Conservation (phyloP, 1,140 invertebrate species). For the Drosophila sturtevanti region DNA sequence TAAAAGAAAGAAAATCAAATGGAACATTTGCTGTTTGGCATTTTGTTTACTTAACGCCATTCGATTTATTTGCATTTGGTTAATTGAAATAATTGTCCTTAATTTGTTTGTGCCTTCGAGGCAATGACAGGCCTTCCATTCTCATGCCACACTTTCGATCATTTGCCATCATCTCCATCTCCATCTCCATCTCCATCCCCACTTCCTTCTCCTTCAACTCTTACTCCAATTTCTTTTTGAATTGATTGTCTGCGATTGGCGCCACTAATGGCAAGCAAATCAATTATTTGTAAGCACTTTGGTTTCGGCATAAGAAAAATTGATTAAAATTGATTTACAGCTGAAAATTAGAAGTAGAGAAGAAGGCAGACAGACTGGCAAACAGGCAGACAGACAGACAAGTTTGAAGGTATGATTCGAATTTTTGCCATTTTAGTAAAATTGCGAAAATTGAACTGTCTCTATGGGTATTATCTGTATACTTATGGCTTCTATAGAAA, state of each 20-base stretch:
- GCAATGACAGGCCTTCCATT: slow-evolving; percentile 40
- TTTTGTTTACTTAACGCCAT: slow-evolving; percentile 72
- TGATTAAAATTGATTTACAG: slow-evolving; percentile 77
- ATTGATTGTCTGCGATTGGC: slow-evolving; percentile 79
- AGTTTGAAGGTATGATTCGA: not conserved
- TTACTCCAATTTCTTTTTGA: slow-evolving; percentile 29
- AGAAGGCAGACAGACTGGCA: slow-evolving; percentile 36
- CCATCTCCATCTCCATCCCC: too few relatives aligned
- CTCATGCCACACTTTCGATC: not conserved
- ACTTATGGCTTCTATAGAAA: not conserved
- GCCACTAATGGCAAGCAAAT: slow-evolving; percentile 72
- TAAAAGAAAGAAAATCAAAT: not conserved
- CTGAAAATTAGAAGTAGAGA: slow-evolving; percentile 41
- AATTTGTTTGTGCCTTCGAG: slow-evolving; percentile 76
- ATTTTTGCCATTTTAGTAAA: not conserved
- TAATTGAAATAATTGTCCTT: slow-evolving; percentile 82
- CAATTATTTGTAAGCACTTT: slow-evolving; percentile 72
- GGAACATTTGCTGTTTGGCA: slow-evolving; percentile 20
- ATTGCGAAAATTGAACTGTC: not conserved
- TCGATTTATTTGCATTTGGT: slow-evolving; percentile 81
- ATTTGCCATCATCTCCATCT: too few relatives aligned
- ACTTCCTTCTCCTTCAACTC: slow-evolving; percentile 12
- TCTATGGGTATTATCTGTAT: not conserved
- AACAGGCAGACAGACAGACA: slow-evolving; percentile 21
- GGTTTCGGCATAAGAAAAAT: slow-evolving; percentile 45